These are phyloP conservation scores for Panorpa germanica DNA, from an alignment of 2,888 invertebrate species.

Conservation along the genomic window DNA sequence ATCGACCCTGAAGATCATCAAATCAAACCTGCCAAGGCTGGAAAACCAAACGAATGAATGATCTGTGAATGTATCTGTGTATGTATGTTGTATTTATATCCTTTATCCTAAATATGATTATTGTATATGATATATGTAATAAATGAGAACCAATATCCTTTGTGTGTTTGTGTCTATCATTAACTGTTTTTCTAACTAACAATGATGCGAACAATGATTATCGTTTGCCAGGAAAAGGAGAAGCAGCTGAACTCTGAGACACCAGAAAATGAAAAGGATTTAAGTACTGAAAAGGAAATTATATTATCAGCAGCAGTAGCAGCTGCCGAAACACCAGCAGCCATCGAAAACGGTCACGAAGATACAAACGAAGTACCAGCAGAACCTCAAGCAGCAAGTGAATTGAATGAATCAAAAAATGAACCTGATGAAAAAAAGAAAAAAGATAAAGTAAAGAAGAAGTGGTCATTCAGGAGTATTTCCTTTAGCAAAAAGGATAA, in stretches of 20 bases:
- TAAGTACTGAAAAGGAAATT: conserved; percentile 41
- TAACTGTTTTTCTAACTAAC: too few species aligned
- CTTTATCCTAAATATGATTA: too few species aligned
- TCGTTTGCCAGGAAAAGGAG: conserved; percentile 33
- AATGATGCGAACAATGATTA: too few species aligned
- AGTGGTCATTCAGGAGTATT: conserved; percentile 76
- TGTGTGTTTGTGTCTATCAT: too few species aligned
- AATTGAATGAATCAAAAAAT: conserved; percentile 22
- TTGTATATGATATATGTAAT: too few species aligned
- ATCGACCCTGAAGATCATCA: too few species aligned
- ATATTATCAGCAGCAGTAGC: conserved; percentile 13
- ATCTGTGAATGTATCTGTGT: too few species aligned
- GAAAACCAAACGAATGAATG: too few species aligned
- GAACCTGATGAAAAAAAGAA: conserved; percentile 39
- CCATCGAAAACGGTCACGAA: conserved; percentile 26
- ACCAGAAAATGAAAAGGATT: conserved; percentile 47
- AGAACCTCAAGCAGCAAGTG: conserved; percentile 23
- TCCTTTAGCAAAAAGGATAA: conserved; percentile 78
- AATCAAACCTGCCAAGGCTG: too few species aligned
- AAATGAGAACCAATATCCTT: too few species aligned
- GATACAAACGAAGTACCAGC: conserved; percentile 14
- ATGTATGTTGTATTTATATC: too few species aligned
- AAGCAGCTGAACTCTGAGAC: conserved; percentile 33
- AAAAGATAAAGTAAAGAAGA: conserved; percentile 63
- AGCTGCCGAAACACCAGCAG: conserved; percentile 18